phyloP scores from a whole-genome alignment of 1,140 invertebrate genomes.

The Coelopa frigida region DNA sequence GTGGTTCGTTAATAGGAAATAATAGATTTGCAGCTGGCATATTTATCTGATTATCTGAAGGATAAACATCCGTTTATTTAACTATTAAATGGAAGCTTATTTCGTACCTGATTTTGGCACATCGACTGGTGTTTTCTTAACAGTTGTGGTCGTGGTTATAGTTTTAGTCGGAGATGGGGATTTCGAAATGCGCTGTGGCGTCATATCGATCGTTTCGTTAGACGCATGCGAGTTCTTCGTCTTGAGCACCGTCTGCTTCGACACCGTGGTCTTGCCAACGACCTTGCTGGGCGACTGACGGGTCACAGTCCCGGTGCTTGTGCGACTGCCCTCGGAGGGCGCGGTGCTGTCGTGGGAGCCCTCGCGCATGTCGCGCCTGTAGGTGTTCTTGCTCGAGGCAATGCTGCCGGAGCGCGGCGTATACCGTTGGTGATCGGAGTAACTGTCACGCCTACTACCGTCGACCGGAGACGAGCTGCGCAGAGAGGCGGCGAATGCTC shows the following conservation, averaged over 20 bases:
- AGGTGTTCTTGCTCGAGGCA: constrained; percentile 27
- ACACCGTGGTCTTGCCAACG: constrained; percentile 23
- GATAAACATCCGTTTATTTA: constrained; percentile 35
- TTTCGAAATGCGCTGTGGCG: constrained; percentile 25
- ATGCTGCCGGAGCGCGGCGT: constrained; percentile 38
- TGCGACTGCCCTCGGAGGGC: constrained; percentile 33
- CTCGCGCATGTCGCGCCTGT: constrained; percentile 26
- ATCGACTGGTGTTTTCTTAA: constrained; percentile 14
- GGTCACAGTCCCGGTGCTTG: constrained; percentile 38
- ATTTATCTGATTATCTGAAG: constrained; percentile 26
- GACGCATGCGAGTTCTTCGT: constrained; percentile 22
- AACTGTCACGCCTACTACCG: constrained; percentile 22
- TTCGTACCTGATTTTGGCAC: constrained; percentile 37
- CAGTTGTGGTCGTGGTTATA: constrained; percentile 13
- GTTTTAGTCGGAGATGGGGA: constrained; percentile 19
- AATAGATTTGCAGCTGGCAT: constrained; percentile 35
- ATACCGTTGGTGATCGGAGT: constrained; percentile 17
- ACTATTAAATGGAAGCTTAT: constrained; percentile 17
- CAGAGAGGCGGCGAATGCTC: constrained; percentile 62
- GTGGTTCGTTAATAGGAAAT: constrained; percentile 42
- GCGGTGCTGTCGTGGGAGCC: constrained; percentile 41
- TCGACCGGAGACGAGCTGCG: constrained; percentile 49
- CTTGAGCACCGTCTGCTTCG: constrained; percentile 23
- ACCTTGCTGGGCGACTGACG: constrained; percentile 22
- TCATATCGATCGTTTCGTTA: constrained; percentile 29